Conservation (phyloP, 1,140 invertebrate species). For the Drosophila tsacasi region DNA sequence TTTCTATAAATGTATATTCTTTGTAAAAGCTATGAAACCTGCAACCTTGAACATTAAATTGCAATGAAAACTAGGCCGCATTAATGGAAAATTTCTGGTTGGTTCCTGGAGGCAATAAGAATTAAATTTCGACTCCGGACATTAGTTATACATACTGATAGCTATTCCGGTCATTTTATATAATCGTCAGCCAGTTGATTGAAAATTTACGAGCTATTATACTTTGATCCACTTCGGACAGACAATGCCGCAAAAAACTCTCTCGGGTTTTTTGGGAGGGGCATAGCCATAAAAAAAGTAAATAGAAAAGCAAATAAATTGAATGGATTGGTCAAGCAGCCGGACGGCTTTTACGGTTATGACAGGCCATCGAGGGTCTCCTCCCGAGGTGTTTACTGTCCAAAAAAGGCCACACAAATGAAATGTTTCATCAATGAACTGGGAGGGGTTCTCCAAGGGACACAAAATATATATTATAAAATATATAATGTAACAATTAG, state of each 20-base stretch:
- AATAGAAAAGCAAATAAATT: slow-evolving; percentile 51
- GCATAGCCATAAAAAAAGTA: slow-evolving; percentile 33
- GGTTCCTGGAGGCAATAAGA: background rate
- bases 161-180: slow-evolving; percentile 15
- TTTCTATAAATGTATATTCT: background rate
- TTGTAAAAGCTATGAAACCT: no score
- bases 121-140: slow-evolving; percentile 20
- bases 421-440: slow-evolving; percentile 25
- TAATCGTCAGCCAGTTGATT: slow-evolving; percentile 35
- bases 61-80: background rate
- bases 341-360: slow-evolving; percentile 41
- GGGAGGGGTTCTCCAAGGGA: background rate
- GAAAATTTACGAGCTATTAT: slow-evolving; percentile 65
- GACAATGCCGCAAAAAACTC: slow-evolving; percentile 4
- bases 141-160: slow-evolving; percentile 24
- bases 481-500: slow-evolving; percentile 10
- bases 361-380: slow-evolving; percentile 20
- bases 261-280: background rate
- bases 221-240: slow-evolving; percentile 59
- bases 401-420: slow-evolving; percentile 17
- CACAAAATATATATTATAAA: background rate
- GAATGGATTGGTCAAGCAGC: slow-evolving; percentile 40
- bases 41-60: background rate
- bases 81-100: background rate
- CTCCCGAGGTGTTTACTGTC: slow-evolving; percentile 30